Conservation (phyloP, 2,888 invertebrate species). For the Steinernema carpocapsae region DNA sequence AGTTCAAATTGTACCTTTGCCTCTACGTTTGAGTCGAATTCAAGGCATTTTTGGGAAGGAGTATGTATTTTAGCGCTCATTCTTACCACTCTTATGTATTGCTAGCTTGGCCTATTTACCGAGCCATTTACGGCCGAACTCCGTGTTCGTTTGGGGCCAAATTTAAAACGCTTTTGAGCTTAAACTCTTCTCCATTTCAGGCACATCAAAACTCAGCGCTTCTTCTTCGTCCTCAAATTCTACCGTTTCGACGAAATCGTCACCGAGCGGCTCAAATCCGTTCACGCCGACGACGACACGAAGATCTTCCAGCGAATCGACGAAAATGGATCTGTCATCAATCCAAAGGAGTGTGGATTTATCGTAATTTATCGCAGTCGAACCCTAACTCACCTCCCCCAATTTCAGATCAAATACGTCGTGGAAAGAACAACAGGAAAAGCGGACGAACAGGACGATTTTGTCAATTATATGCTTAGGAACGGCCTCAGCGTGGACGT, state of each 20-base stretch:
- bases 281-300: conserved; percentile 43
- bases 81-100: too few species aligned
- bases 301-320: conserved; percentile 69
- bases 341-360: conserved; percentile 69
- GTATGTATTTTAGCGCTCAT: too few species aligned
- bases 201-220: conserved; percentile 51
- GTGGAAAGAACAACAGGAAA: conserved; percentile 70
- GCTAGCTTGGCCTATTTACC: not conserved
- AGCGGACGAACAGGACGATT: conserved; percentile 69
- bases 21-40: too few species aligned
- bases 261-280: conserved; percentile 70
- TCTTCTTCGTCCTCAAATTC: conserved; percentile 73
- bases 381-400: not conserved
- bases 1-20: too few species aligned
- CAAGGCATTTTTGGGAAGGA: too few species aligned
- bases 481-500: conserved; percentile 71
- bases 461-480: conserved; percentile 70
- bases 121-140: too few species aligned
- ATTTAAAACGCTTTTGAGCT: too few species aligned
- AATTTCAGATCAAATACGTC: conserved; percentile 69
- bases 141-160: too few species aligned
- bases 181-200: not conserved
- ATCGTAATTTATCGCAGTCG: conserved; percentile 63
- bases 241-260: conserved; percentile 72
- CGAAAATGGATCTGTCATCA: conserved; percentile 67